phyloP scores from a whole-genome alignment of 1,140 invertebrate species.

The Oryctes rhinoceros region DNA sequence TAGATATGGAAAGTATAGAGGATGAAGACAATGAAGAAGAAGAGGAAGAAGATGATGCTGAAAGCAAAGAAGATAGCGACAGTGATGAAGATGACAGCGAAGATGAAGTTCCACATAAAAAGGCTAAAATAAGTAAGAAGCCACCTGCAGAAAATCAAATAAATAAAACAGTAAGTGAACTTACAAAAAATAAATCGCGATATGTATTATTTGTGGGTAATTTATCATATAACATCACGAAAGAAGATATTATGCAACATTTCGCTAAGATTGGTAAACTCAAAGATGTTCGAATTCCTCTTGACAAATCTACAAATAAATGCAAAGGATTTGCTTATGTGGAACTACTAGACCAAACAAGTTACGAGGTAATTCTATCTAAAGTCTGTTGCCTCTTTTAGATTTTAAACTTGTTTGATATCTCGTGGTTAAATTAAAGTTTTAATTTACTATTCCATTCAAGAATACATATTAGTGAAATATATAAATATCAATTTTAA shows the following conservation, averaged over 20 bases:
- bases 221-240: slow-evolving; percentile 59
- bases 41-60: slow-evolving; percentile 51
- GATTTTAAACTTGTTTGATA: too few species aligned
- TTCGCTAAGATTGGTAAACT: slow-evolving; percentile 62
- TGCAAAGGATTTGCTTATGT: slow-evolving; percentile 63
- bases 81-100: slow-evolving; percentile 47
- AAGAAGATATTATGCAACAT: slow-evolving; percentile 62
- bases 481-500: too few species aligned
- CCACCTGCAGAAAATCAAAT: slow-evolving; percentile 43
- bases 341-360: slow-evolving; percentile 59
- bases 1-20: slow-evolving; percentile 31
- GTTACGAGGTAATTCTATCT: slow-evolving; percentile 61
- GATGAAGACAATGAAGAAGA: slow-evolving; percentile 45
- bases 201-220: slow-evolving; percentile 66
- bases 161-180: slow-evolving; percentile 40
- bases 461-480: too few species aligned
- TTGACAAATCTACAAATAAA: slow-evolving; percentile 55
- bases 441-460: too few species aligned
- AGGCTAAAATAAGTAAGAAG: slow-evolving; percentile 43
- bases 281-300: slow-evolving; percentile 61
- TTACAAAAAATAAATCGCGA: slow-evolving; percentile 47
- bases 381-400: too few species aligned
- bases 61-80: slow-evolving; percentile 46
- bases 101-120: slow-evolving; percentile 48
- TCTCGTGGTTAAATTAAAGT: too few species aligned